These are phyloP conservation scores for Marronus borbonicus DNA, from an alignment of 2,888 invertebrate genomes.

Conservation along the genomic window DNA sequence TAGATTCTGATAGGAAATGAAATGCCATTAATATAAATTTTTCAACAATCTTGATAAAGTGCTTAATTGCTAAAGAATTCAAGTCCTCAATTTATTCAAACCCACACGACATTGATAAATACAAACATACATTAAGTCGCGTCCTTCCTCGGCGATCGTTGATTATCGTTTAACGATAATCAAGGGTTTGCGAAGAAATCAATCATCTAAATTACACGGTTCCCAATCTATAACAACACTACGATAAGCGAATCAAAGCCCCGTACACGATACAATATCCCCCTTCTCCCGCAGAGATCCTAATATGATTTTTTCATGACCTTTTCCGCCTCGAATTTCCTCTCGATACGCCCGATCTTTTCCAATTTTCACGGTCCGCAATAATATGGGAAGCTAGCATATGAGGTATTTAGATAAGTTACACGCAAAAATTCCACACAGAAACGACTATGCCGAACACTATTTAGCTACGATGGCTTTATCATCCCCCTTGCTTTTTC, in stretches of 20 bases:
- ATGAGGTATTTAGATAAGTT: constrained; percentile 57
- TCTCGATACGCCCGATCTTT: constrained; percentile 38
- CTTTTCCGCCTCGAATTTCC: constrained; percentile 8
- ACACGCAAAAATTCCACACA: constrained; percentile 49
- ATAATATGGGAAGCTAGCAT: constrained; percentile 58
- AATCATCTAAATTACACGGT: no score
- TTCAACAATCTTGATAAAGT: no score
- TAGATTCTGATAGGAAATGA: no score
- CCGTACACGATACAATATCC: not conserved
- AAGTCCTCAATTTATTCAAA: no score
- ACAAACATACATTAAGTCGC: no score
- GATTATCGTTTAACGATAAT: no score
- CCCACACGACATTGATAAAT: no score
- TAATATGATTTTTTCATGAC: constrained; percentile 33
- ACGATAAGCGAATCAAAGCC: constrained; percentile 10
- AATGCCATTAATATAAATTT: no score
- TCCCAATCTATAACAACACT: no score
- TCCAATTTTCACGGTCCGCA: constrained; percentile 33
- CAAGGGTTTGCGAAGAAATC: no score
- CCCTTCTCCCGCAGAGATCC: not conserved
- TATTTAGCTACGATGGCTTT: constrained; percentile 5
- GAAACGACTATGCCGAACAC: constrained; percentile 19
- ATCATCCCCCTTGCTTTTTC: constrained; percentile 2
- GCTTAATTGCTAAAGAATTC: no score
- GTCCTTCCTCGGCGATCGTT: no score